Percentiles rank a stretch among this genome's conserved stretches.
phyloP scores from a whole-genome alignment of 1,140 invertebrate species.

The Latrodectus geometricus region DNA sequence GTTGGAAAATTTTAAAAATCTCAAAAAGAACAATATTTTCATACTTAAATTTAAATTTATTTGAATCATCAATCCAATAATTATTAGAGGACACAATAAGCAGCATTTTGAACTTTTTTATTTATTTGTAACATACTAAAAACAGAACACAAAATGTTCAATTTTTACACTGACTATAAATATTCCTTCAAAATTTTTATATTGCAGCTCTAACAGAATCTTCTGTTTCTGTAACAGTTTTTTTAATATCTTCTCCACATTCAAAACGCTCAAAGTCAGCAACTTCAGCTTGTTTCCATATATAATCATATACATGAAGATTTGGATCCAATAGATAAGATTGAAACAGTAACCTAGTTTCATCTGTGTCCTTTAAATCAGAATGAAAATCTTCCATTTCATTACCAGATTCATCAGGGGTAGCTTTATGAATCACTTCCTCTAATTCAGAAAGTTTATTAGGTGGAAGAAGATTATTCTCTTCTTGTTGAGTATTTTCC shows the following conservation, averaged over 20 bases:
- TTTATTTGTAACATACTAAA: too few species aligned
- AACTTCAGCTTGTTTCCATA: constrained; percentile 86
- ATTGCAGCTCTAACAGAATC: too few species aligned
- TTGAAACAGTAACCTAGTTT: constrained; percentile 81
- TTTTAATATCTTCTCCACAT: constrained; percentile 73
- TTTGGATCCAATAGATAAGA: constrained; percentile 85
- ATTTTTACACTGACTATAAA: too few species aligned
- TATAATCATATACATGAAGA: constrained; percentile 79
- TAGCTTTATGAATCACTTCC: neutral
- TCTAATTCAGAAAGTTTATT: constrained; percentile 8
- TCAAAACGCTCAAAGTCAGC: constrained; percentile 88
- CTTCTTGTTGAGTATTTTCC: neutral
- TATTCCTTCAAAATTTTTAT: too few species aligned
- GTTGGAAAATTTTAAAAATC: too few species aligned
- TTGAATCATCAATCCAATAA: too few species aligned
- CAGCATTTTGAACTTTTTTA: too few species aligned
- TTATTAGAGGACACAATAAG: too few species aligned
- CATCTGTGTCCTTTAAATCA: constrained; percentile 67
- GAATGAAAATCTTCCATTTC: constrained; percentile 77
- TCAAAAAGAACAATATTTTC: too few species aligned
- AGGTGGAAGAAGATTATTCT: constrained; percentile 16
- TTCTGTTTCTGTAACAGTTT: too few species aligned
- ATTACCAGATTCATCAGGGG: constrained; percentile 37
- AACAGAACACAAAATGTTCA: too few species aligned
- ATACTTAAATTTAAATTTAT: too few species aligned